phyloP scores from a whole-genome alignment of 1,140 invertebrate species.

The Drosophila micromelanica region DNA sequence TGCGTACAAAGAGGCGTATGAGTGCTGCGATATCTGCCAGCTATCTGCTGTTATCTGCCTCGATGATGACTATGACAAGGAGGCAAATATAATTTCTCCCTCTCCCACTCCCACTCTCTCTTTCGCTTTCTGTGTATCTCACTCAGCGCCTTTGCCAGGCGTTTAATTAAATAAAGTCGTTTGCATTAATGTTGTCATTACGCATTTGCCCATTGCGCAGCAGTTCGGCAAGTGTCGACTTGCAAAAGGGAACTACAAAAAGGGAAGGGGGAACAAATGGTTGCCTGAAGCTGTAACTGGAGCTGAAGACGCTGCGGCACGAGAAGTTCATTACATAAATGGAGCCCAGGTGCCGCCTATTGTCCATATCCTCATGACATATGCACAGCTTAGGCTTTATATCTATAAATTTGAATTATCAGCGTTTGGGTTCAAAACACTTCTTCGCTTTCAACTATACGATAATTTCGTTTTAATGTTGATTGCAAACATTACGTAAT shows the following conservation, averaged over 20 bases:
- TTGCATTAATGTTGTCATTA: conserved; percentile 80
- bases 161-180: conserved; percentile 82
- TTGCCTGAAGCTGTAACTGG: not conserved
- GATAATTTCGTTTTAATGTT: conserved; percentile 28
- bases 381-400: conserved; percentile 7
- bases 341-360: conserved; percentile 56
- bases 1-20: conserved; percentile 61
- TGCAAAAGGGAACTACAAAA: conserved; percentile 37
- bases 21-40: conserved; percentile 32
- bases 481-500: conserved; percentile 45
- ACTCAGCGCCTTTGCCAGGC: conserved; percentile 31
- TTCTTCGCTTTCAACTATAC: not conserved
- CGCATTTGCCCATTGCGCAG: conserved; percentile 67
- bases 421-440: conserved; percentile 5
- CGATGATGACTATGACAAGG: conserved; percentile 66
- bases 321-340: conserved; percentile 76
- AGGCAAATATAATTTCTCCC: conserved; percentile 24
- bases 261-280: conserved; percentile 13
- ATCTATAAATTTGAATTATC: conserved; percentile 20
- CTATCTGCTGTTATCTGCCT: conserved; percentile 24
- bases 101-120: not conserved
- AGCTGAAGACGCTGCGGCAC: conserved; percentile 23
- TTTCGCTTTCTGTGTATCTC: not conserved
- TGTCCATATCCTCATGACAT: conserved; percentile 29
- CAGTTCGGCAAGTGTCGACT: conserved; percentile 16